phyloP scores from a whole-genome alignment of 2,797 vertebrate genomes.

The Neosalanx taihuensis region DNA sequence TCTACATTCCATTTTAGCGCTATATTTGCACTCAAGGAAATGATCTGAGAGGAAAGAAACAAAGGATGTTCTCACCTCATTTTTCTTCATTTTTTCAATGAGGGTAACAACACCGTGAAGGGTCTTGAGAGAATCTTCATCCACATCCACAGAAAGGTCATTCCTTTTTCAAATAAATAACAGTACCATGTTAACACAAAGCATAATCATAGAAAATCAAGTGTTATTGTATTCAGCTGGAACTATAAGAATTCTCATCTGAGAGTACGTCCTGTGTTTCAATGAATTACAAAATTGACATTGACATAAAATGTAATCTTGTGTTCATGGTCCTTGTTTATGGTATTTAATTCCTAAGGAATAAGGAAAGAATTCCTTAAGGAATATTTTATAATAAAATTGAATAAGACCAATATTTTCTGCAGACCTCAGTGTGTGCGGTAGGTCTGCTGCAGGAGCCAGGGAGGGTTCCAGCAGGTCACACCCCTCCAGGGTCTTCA shows the following conservation, averaged over 20 bases:
- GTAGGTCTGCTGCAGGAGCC: constrained; percentile 16
- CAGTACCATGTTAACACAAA: background rate
- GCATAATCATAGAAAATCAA: background rate
- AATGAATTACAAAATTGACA: too few relatives aligned
- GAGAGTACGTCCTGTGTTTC: too few relatives aligned
- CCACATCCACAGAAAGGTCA: constrained; percentile 39
- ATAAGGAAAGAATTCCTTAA: too few relatives aligned
- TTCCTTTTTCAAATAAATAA: constrained; percentile 43
- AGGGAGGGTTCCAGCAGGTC: constrained; percentile 31
- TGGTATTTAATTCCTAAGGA: background rate
- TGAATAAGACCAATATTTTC: background rate
- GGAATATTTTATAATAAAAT: background rate
- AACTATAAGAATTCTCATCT: background rate
- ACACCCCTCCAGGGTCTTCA: constrained; percentile 54
- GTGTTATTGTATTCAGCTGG: background rate
- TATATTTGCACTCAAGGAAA: background rate
- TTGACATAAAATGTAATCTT: background rate
- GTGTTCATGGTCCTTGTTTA: background rate
- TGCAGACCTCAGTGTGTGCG: constrained; percentile 54
- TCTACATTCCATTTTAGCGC: background rate
- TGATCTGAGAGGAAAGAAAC: background rate
- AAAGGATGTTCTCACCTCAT: constrained; percentile 50
- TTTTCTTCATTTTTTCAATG: constrained; percentile 62
- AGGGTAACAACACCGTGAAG: constrained; percentile 54
- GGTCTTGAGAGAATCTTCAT: constrained; percentile 34